These are phyloP conservation scores for Lamprotornis superbus DNA, from an alignment of 2,113 vertebrate genomes.

Conservation along the genomic window DNA sequence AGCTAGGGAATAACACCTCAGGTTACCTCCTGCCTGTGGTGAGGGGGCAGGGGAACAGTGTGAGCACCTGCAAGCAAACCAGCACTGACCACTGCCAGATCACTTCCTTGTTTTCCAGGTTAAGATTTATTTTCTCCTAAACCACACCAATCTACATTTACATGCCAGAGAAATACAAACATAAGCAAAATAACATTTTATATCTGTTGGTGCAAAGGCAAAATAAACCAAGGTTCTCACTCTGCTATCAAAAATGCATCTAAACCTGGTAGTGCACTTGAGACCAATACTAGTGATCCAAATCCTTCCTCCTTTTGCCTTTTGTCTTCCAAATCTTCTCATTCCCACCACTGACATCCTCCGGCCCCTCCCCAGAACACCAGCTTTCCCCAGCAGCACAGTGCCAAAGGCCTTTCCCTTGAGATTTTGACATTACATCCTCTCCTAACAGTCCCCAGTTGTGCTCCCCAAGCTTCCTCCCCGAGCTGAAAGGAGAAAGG, in stretches of 20 bases:
- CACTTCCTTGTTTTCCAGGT: neutral
- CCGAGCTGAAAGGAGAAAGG: neutral
- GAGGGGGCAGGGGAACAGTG: neutral
- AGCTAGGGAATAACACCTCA: neutral
- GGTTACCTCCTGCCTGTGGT: neutral
- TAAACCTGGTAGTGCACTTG: neutral
- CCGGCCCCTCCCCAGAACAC: neutral
- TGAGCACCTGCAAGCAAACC: neutral
- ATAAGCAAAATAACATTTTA: neutral
- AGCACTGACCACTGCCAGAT: neutral
- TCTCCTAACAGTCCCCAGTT: neutral
- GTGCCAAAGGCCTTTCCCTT: neutral
- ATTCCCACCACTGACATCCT: neutral
- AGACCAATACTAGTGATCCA: neutral
- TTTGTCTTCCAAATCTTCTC: neutral
- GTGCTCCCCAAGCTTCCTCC: neutral
- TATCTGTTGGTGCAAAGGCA: neutral
- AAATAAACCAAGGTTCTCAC: rapidly evolving
- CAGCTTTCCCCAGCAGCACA: neutral
- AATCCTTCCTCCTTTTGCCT: neutral
- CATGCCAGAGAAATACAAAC: neutral
- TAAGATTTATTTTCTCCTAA: neutral
- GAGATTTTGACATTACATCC: neutral
- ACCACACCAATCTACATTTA: neutral
- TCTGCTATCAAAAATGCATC: neutral